Base-by-base conservation (phyloP, 2,888 invertebrate genomes). In the Arctia plantaginis region DNA sequence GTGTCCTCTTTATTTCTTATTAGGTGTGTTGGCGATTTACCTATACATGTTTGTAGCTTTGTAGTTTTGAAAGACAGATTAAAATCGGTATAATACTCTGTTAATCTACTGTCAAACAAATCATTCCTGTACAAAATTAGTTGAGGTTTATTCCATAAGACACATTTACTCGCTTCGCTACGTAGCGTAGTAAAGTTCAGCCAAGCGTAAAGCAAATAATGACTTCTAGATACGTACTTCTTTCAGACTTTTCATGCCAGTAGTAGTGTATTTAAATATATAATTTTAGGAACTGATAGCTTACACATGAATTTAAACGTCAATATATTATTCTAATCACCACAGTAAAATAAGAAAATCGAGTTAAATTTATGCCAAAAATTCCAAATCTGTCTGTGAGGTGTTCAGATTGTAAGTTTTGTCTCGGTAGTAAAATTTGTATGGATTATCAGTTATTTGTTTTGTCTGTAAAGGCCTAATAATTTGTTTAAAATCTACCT, bases 191-290 rank as follows among this genome's bases (percentile, higher is more conserved):
- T 51, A 23, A 51, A 51, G 51, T 51, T 51, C 51, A 51, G 23
- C 84, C 81, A 82, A 77, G 80, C 82, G 80, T 75, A 76, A 71
- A 73, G 30, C 66, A 23, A 30, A 23, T 64, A 27, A 64, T 64
- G 30, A 30, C 33, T 33, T 33, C 64, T 64, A 33, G 20, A 64
- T 18, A 27, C 51, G 51, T 20, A 51, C 23, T 51, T 51, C 8
- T 23, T 51, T 20, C 51, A 23, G 23, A 51, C 51, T 51, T 51
- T 3, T 51, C 23, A 23, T 51, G 51, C 23, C 51, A 51, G 23
- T 51, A 51, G 51, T 51, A 23, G 1, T 51, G 2, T 23, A 20
- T 51, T 51, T 51, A 23, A 23, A 51, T 51, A 23, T 39, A 3
- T 39, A 39, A 39, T 8, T 6, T 39, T 39, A 39, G 8, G 39